These are phyloP conservation scores for Miniopterus natalensis DNA, from an alignment of 2,113 vertebrate genomes.

Conservation along the genomic window DNA sequence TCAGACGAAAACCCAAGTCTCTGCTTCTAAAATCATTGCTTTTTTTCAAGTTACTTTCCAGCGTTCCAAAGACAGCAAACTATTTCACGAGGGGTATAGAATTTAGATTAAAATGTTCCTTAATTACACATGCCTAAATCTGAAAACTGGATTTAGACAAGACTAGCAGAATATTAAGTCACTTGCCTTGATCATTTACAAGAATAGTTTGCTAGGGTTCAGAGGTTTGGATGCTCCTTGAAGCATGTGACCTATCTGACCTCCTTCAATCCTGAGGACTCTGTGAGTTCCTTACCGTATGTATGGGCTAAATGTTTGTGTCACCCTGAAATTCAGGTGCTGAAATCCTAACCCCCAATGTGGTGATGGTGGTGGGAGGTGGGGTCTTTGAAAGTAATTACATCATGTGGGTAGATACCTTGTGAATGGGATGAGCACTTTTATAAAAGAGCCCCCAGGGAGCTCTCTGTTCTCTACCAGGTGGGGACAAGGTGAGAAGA, in stretches of 20 bases:
- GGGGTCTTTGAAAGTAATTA: neutral
- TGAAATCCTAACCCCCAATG: neutral
- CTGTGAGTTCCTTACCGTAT: neutral
- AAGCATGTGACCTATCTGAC: neutral
- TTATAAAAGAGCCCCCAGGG: neutral
- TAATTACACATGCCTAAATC: neutral
- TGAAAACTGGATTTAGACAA: neutral
- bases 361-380: neutral
- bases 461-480: neutral
- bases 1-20: neutral
- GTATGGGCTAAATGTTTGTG: neutral
- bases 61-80: neutral
- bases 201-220: neutral
- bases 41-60: conserved; percentile 1
- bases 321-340: neutral
- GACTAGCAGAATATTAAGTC: neutral
- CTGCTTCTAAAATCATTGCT: neutral
- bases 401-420: neutral
- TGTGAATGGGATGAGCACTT: neutral
- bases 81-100: neutral
- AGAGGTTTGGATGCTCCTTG: neutral
- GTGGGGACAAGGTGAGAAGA: neutral
- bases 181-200: neutral
- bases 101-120: conserved; percentile 19
- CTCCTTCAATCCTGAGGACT: neutral